Percentiles rank a stretch among this genome's conserved stretches.
These are phyloP conservation scores for Riparia riparia DNA, from an alignment of 2,113 vertebrate species.

Conservation along the genomic window DNA sequence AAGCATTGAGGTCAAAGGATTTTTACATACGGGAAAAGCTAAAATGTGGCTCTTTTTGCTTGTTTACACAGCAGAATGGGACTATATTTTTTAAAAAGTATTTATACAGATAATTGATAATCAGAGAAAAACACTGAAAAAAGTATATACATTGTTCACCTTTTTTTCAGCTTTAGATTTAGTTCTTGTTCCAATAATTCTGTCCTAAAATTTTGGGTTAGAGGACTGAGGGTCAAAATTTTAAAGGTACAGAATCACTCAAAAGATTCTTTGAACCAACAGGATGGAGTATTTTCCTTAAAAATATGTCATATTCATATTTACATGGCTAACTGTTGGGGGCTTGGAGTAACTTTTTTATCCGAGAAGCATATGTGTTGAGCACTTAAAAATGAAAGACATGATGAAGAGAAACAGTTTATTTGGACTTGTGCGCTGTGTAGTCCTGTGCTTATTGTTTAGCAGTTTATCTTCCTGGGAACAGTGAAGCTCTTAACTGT, in stretches of 20 bases:
- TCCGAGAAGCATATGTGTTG: background rate
- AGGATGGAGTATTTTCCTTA: background rate
- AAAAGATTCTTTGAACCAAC: background rate
- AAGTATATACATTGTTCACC: background rate
- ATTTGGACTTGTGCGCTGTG: background rate
- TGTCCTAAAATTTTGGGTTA: background rate
- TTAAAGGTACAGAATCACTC: background rate
- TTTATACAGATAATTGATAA: background rate
- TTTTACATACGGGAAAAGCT: background rate
- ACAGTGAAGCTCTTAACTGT: background rate
- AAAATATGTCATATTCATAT: background rate
- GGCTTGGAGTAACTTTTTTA: background rate
- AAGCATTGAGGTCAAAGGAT: background rate
- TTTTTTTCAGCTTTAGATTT: background rate
- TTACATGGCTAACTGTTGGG: background rate
- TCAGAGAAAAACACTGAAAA: background rate
- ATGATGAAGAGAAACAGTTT: background rate
- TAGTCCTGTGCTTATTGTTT: background rate
- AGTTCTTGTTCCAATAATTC: background rate
- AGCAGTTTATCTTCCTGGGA: background rate
- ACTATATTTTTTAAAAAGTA: accelerated
- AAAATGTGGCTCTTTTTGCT: background rate
- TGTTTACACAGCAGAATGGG: background rate
- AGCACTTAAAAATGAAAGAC: background rate
- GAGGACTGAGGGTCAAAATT: background rate